Evolutionary conservation across 2,113 vertebrate genomes (phyloP), one percentile per base, ranked within the genome.

Genomic region (Isichthys henryi): DNA sequence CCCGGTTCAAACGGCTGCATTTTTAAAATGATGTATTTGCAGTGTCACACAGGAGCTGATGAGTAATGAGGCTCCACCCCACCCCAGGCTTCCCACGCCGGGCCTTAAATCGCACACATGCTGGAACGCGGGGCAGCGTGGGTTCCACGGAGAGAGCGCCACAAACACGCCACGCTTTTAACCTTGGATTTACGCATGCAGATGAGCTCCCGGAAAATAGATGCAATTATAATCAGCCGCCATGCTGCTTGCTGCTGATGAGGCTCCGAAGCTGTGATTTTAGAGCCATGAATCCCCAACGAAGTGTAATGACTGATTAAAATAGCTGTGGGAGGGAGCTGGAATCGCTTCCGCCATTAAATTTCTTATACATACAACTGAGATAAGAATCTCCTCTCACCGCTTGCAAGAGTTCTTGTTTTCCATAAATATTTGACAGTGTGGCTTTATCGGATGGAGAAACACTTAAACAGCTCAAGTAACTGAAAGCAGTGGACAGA

Each of bases 141-240:
- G 9, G 62, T 13, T 46, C 15, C 82, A 84, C 82, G 39, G 43
- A 48, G 43, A 11, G 15, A 84, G 43, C 5, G 43, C 39, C 43
- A 48, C 82, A 84, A 21, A 84, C 43, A 48, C 19, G 27, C 31
- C 50, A 21, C 3, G 85, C 27, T 52, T 49, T 87, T 53, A 87
- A 50, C 45, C 50, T 87, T 87, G 35, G n/a, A 31, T 53, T 31
- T 87, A 53, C 23, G 31, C 85, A 87, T 87, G 85, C 50, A 87
- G 85, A 87, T 87, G 85, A 87, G 85, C 85, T 87, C 27, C 85
- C 15, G 35, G 85, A 87, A 87, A 87, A 87, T 87, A 50, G 50
- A 87, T 53, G 85, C 85, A 87, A 87, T 87, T 87, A 87, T 87
- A 87, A 87, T 87, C 49, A 87, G 85, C 49, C 85, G 48, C 46